These are phyloP conservation scores for Troides helena DNA, from an alignment of 2,888 invertebrate species.

Conservation along the genomic window DNA sequence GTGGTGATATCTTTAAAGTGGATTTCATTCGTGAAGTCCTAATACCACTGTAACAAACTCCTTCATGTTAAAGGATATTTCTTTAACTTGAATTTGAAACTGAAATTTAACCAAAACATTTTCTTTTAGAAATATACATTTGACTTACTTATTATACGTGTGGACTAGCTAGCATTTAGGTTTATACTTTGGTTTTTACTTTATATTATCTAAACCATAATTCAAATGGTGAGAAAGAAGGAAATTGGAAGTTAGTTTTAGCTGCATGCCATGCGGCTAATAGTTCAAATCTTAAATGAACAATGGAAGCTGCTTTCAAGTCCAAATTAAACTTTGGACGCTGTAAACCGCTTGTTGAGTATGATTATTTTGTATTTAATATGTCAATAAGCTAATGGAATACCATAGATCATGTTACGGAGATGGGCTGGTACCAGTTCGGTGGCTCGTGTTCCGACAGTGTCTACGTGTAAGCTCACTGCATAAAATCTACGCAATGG, in stretches of 20 bases:
- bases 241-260: neutral
- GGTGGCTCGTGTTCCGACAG: conserved; percentile 57
- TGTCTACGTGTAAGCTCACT: conserved; percentile 58
- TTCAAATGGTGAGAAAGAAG: neutral
- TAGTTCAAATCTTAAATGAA: conserved; percentile 21
- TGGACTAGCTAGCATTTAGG: neutral
- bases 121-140: too few relatives aligned
- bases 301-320: conserved; percentile 30
- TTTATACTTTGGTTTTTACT: too few relatives aligned
- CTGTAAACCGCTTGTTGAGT: conserved; percentile 57
- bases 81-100: too few relatives aligned
- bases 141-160: neutral
- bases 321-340: conserved; percentile 39
- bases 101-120: too few relatives aligned
- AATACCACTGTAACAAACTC: too few relatives aligned
- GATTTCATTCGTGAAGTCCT: too few relatives aligned
- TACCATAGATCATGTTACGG: conserved; percentile 69
- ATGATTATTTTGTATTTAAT: conserved; percentile 69
- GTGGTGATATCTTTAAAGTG: too few relatives aligned
- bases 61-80: too few relatives aligned
- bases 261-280: neutral
- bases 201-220: neutral
- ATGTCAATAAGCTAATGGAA: conserved; percentile 74
- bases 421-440: conserved; percentile 62
- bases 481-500: conserved; percentile 73